Evolutionary conservation across 2,113 vertebrate species (phyloP).

Genomic region (Gulo gulo): DNA sequence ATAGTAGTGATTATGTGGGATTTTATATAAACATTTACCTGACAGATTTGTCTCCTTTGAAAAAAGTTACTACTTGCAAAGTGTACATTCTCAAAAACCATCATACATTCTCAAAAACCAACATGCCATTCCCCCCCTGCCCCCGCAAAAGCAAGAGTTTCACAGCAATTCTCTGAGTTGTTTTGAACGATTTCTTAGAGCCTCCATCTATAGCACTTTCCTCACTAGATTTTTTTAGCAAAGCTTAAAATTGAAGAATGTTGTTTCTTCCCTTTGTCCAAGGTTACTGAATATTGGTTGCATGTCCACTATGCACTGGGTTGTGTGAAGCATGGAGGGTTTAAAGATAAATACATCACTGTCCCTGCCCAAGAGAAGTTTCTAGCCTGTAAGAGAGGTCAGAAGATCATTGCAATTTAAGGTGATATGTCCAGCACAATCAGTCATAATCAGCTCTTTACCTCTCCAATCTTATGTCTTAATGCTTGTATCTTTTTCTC

Average conservation of each 20-base stretch:
- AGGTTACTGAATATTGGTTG: background rate
- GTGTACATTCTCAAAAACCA: background rate
- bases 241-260: slow-evolving; percentile 9
- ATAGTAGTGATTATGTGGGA: background rate
- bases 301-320: background rate
- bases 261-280: background rate
- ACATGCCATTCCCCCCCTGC: background rate
- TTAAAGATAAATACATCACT: background rate
- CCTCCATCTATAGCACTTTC: background rate
- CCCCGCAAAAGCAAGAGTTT: background rate
- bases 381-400: background rate
- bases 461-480: background rate
- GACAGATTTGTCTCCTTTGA: slow-evolving; percentile 1
- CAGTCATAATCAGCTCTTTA: background rate
- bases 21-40: slow-evolving; percentile 2
- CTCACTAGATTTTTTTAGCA: background rate
- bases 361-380: background rate
- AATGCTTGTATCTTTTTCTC: background rate
- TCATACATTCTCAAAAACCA: background rate
- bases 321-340: background rate
- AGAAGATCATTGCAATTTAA: background rate
- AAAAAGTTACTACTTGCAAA: slow-evolving; percentile 26
- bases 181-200: background rate
- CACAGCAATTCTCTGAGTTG: background rate
- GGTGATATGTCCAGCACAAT: background rate